Base-by-base conservation (phyloP, 2,113 vertebrate genomes). In the Xiphophorus hellerii region DNA sequence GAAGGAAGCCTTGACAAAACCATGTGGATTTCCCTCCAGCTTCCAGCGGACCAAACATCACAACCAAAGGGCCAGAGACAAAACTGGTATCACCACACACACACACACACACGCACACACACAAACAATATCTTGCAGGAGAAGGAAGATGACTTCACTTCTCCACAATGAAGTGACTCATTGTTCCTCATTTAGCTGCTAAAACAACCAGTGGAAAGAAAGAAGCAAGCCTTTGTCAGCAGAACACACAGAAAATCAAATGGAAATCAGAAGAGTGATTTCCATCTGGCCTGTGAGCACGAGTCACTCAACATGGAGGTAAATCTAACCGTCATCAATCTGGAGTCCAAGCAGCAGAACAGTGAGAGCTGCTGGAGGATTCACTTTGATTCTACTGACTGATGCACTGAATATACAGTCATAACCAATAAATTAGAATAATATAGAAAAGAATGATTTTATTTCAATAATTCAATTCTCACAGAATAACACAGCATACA, bases 141-240 rank as follows among this genome's bases (percentile, higher is more conserved):
- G 71, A 73, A 70, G 76, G 82, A 82, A 82, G 73, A 84, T 92
- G 87, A 93, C 87, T 87, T 90, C 81, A 92, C 79, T 80, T 65
- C 86, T 84, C 62, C 69, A 84, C 80, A 81, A 90, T 82, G 76
- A 84, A 81, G 78, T 77, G 76, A 88, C 82, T 91, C 86, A 89
- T 72, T 92, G 84, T 86, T 74, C 77, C 82, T 37, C 20, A 61
- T 86, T 86, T 84, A 87, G 80, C 68, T 51, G 63, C 85, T 87
- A 86, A 88, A 87, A 87, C 77, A 82, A 65, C 51, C 65, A 60
- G 44, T 13, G 2, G 66, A 69, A 81, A 72, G 66, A 77, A 73
- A 78, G 73, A 65, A 62, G 2, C 22, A 2, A 0, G 51, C 5
- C 67, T 88, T 75, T 76, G 83, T 85, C 83, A 86, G 76, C 80